A percentile compares a stretch with the other conserved stretches of the same genome.
Evolutionary conservation across 2,888 invertebrate genomes (phyloP).

Genomic region (Mallateleia sp.): DNA sequence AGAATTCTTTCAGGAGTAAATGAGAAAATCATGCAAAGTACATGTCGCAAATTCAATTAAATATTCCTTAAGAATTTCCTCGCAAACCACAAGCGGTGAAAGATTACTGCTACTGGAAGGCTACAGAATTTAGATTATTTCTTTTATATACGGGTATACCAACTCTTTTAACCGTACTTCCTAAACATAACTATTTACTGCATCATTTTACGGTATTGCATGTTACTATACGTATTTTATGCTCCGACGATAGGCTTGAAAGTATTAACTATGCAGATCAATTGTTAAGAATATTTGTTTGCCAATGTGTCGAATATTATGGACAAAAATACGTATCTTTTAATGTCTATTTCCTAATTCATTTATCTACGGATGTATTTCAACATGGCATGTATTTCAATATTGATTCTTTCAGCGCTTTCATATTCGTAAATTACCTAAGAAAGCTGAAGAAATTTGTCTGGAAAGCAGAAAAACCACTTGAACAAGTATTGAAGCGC

Average conservation of each 20-base stretch:
- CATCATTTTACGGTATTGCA: neutral
- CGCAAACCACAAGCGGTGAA: too few relatives aligned
- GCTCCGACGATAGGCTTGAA: slow-evolving; percentile 25
- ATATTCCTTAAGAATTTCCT: slow-evolving; percentile 11
- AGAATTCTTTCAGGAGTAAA: slow-evolving; percentile 46
- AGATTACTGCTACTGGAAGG: too few relatives aligned
- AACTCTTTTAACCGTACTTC: neutral
- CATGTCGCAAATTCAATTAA: too few relatives aligned
- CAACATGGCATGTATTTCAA: neutral
- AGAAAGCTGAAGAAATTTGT: neutral
- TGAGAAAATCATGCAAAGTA: too few relatives aligned
- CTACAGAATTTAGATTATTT: slow-evolving; percentile 40
- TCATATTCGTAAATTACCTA: slow-evolving; percentile 11
- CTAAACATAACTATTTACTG: neutral
- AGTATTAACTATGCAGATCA: slow-evolving; percentile 36
- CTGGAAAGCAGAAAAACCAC: neutral
- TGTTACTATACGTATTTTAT: slow-evolving; percentile 5
- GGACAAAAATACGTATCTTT: neutral
- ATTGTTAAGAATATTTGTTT: slow-evolving; percentile 6
- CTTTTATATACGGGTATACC: slow-evolving; percentile 24
- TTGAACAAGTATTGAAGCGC: too few relatives aligned
- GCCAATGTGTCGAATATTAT: neutral
- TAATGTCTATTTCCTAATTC: neutral
- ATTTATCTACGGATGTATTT: neutral
- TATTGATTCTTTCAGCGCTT: slow-evolving; percentile 10